Percentiles rank a stretch among this genome's conserved stretches.
These are phyloP conservation scores for Hirundo rustica DNA, from an alignment of 2,797 vertebrate species.

Conservation along the genomic window DNA sequence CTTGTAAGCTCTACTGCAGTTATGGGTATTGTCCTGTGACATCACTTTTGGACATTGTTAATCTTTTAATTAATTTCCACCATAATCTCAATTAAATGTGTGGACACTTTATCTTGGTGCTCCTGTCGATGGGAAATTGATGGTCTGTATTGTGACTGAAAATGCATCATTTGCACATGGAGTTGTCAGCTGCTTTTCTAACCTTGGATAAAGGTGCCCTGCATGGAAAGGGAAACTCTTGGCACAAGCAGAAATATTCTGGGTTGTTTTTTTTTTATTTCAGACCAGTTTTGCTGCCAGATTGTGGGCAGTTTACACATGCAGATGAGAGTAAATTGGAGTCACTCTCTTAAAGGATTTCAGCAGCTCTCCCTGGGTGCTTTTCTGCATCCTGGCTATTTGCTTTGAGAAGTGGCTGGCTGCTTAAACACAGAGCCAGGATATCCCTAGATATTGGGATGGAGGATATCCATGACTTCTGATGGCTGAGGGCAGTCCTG, in stretches of 20 bases:
- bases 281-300: neutral
- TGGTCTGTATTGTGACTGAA: neutral
- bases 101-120: neutral
- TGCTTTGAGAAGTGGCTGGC: neutral
- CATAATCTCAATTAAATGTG: slow-evolving; percentile 45
- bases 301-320: fast-evolving
- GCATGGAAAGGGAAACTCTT: neutral
- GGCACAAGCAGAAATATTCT: neutral
- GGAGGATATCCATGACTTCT: fast-evolving
- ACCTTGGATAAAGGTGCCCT: neutral
- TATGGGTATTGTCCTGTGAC: neutral
- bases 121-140: slow-evolving; percentile 2
- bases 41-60: slow-evolving; percentile 19
- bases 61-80: slow-evolving; percentile 42
- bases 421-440: neutral
- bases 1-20: neutral
- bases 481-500: neutral
- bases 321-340: neutral
- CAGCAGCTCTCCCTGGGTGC: neutral
- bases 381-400: neutral
- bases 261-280: fast-evolving
- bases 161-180: neutral
- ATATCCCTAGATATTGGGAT: neutral
- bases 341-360: neutral
- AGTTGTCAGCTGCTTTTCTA: neutral